phyloP scores from a whole-genome alignment of 2,797 vertebrate species.

The Novumbra hubbsi region DNA sequence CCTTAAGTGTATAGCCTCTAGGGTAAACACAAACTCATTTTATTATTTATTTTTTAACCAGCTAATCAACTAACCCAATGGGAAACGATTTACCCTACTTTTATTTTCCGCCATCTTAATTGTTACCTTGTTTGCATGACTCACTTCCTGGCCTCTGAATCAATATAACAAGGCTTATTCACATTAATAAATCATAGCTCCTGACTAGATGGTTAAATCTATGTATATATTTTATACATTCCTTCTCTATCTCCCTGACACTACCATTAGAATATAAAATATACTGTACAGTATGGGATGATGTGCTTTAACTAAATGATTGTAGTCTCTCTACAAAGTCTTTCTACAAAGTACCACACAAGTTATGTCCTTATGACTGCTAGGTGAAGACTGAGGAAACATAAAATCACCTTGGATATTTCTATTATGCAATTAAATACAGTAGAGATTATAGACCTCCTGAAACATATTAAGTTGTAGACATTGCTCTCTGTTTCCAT shows the following conservation, averaged over 20 bases:
- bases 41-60: conserved; percentile 58
- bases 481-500: conserved; percentile 45
- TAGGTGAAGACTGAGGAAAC: background rate
- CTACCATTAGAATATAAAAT: background rate
- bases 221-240: background rate
- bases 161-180: background rate
- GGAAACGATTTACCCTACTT: conserved; percentile 51
- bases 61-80: conserved; percentile 67
- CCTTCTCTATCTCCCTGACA: background rate
- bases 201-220: background rate
- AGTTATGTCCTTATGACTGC: background rate
- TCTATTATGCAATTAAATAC: background rate
- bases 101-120: conserved; percentile 40
- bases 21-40: conserved; percentile 78
- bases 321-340: background rate
- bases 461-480: conserved; percentile 12
- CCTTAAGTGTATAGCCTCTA: conserved; percentile 81
- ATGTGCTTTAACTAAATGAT: background rate
- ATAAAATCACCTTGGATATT: background rate
- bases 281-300: background rate
- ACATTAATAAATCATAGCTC: background rate
- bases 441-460: background rate
- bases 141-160: conserved; percentile 1
- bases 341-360: background rate
- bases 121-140: conserved; percentile 73